Evolutionary conservation across 1,140 invertebrate genomes (phyloP), one percentile per base, ranked within the genome.

Genomic region (Panagrolaimus sp.): DNA sequence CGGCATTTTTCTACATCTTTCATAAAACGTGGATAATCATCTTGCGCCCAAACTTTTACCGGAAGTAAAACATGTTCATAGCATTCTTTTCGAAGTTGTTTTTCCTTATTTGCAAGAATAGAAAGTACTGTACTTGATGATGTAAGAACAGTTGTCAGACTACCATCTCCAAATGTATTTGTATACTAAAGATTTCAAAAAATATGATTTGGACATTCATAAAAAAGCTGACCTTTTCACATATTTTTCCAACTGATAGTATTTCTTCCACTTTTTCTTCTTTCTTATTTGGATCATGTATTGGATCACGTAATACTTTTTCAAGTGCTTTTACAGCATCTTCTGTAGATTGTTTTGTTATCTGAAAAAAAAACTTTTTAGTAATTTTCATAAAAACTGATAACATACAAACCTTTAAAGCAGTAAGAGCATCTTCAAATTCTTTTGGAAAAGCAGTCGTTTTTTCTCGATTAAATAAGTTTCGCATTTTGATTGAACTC

Each of bases 11-110:
- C 27, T 23, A 69, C 23, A 20, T 69, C 67, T n/a, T 43, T 38
- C 1, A 67, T 51, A 13, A 69, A 20, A 11, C 57, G 67, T 25
- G 63, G 61, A 42, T 66, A 66, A 16, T 69, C 67, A 20, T 69
- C 67, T 45, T 69, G 66, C 11, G 66, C 47, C 67, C 67, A 69
- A 11, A 69, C 27, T 44, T 69, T 69, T 11, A 69, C 66, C 31
- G 67, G 67, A 4, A 66, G 38, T 13, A 53, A 20, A 23, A 38
- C 53, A 9, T 48, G 67, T 8, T 69, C 67, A 13, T 66, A 27
- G 16, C 23, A 38, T 23, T 69, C 43, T 42, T 69, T 57, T 57
- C 51, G 51, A 9, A 57, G 3, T 20, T 57, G 51, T 20, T 25
- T 27, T 57, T 57, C 51, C 20, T 57, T 57, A 5, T 16, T 13